Evolutionary conservation across 2,888 invertebrate genomes (phyloP), one percentile per base, ranked within the genome.

Genomic region (Nudaria mundana): DNA sequence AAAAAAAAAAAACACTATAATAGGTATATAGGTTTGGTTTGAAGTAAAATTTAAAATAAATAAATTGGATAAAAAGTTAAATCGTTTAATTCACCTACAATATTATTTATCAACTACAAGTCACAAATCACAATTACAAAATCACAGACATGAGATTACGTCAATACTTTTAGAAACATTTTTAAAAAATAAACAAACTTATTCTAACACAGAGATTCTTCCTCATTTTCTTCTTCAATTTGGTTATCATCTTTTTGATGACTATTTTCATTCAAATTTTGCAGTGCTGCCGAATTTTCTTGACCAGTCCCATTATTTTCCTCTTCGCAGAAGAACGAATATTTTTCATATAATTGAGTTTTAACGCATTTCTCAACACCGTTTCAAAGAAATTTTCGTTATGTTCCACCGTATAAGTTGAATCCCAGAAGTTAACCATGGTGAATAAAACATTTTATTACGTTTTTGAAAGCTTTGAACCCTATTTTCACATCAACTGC

Each of bases 381-480:
- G 31, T 29, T 28, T 44, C 36, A 11, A 44, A 29, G 39, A 44
- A 44, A 20, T 34, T 14, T 37, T 37, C 37, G 25, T 37, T 32
- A 29, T 29, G 20, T 34, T 38, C 28, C 7, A 43, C 22, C 25
- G 34, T 31, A 26, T 43, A 38, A 11, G 20, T 35, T 6, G 5
- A 6, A 8, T 42, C 42, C 42, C 42, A 42, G 5, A 14, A 37
- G 16, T 20, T 10, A 15, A 42, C 34, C 34, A 43, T 37, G 4
- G 14, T 32, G 18, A 30, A 38, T 25, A 37, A 43, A 34, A 43
- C 34, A 5, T 20, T n/a, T n/a, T 26, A 41, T 24, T 10, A 41
- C 16, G 18, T 41, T 37, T 43, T 43, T 38, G 28, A 24, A 42
- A n/a, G n/a, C 26, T 30, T 40, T 44, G 13, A 44, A 39, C 16